Evolutionary conservation across 2,797 vertebrate genomes (phyloP), one percentile per base, ranked within the genome.

Genomic region (Allobates femoralis): DNA sequence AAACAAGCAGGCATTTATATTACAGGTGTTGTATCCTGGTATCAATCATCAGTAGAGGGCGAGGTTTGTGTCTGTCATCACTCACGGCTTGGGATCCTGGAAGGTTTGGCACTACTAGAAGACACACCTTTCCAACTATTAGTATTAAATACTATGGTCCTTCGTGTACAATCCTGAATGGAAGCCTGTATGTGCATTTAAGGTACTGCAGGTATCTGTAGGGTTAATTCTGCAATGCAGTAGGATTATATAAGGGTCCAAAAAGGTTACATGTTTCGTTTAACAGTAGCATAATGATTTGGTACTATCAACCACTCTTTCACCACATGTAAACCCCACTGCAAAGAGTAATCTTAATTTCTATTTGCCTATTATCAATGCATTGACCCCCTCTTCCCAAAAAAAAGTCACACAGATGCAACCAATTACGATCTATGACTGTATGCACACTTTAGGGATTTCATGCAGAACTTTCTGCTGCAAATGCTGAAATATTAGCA

Each of bases 51-150:
- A 67, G 71, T n/a, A 2, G 46, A 82, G 85, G 71, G 85, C 21
- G 79, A 82, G 79, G 85, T 56, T 23, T n/a, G 28, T 71, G 28
- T 76, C n/a, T 86, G 85, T 80, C 85, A 75, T 64, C 78, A 60
- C 30, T 71, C 3, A 58, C 19, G n/a, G 50, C 75, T 85, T 85
- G 67, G 69, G 58, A 66, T 86, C 84, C 85, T 82, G 85, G 79
- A 77, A 81, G 50, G 11, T 76, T 76, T 75, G 79, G 69, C 66
- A 64, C 21, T n/a, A 41, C 60, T 30, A 50, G 77, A n/a, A 76
- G 78, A 51, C 77, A 81, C 79, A 55, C 85, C 85, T 81, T 81
- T 56, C 30, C 51, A 55, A 23, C 58, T 19, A 51, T 69, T 30
- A 37, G 53, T 82, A 41, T 23, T 26, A 41, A 11, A 56, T 58